Evolutionary conservation across 2,888 invertebrate genomes (phyloP), one percentile per base, ranked within the genome.

Genomic region (Agrochola lychnidis): DNA sequence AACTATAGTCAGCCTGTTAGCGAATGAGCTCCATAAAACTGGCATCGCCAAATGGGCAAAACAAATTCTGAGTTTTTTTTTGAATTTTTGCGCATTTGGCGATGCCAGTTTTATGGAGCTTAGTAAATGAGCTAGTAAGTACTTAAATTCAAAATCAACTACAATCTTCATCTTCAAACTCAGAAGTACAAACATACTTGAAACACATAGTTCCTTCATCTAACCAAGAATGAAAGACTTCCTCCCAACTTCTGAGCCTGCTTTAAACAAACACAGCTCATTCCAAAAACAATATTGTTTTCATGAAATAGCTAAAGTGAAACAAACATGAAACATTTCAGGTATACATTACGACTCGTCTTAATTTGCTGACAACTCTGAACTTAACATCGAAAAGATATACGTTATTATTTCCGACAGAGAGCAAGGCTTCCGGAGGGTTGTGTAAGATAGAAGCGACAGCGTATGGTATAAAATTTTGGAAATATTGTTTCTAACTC

Each of bases 351-450:
- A 64, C 67, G 69, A 57, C 70, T 76, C 81, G 79, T 81, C 78
- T 85, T 85, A 88, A 88, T 88, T 87, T 82, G 83, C 73, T 79
- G 85, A 85, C 85, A 83, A 81, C 78, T 85, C 71, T 25, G 84
- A 87, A 87, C 81, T 85, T 83, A 85, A 73, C 85, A 83, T 88
- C 72, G 76, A 87, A 88, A 85, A 87, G 85, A 83, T 88, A 85
- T 79, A 87, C 82, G 80, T 85, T 88, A 87, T 88, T 87, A 88
- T 87, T 87, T 81, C 75, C 79, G 79, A 83, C 87, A 14, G 73
- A 64, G 80, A 73, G 63, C 25, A 40, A 63, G 69, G 70, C 78
- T 73, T 68, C n/a, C 30, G 25, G 10, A 12, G 40, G 0, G 25
- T 7, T 42, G 74, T 53, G 14, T n/a, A 75, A 72, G 25, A 4